Evolutionary conservation across 1,140 invertebrate genomes (phyloP).

Genomic region (Archivesica marissinica): DNA sequence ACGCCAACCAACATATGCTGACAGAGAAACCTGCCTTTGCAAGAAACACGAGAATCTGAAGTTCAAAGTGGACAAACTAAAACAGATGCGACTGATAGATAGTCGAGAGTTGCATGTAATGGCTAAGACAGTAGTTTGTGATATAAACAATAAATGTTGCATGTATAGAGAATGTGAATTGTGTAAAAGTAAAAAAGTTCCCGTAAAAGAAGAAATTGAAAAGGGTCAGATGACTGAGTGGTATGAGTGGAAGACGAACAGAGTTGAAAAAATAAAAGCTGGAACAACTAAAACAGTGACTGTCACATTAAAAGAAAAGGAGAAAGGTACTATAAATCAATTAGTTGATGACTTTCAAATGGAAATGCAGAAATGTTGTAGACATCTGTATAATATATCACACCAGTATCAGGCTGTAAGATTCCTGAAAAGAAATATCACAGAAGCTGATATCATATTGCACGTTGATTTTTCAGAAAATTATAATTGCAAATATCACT

Average conservation of each 20-base stretch:
- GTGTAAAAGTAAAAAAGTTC: neutral
- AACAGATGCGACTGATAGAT: neutral
- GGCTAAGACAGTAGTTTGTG: neutral
- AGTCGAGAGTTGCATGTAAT: neutral
- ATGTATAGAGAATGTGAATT: too few relatives aligned
- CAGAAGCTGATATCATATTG: too few relatives aligned
- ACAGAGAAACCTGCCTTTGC: slow-evolving; percentile 40
- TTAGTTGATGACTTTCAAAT: neutral
- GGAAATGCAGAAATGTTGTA: too few relatives aligned
- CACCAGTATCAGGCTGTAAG: too few relatives aligned
- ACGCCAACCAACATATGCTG: neutral
- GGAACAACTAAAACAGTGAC: neutral
- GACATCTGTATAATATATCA: too few relatives aligned
- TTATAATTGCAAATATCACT: neutral
- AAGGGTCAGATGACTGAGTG: neutral
- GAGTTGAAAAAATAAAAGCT: neutral
- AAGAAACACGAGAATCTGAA: slow-evolving; percentile 44
- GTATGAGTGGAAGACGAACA: neutral
- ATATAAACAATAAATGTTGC: too few relatives aligned
- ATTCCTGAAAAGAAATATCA: too few relatives aligned
- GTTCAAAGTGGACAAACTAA: neutral
- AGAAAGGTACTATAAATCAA: neutral
- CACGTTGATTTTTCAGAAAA: slow-evolving; percentile 35
- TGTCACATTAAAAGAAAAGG: too few relatives aligned
- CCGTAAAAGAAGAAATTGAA: neutral